Conservation (phyloP, 2,888 invertebrate genomes). For the Tuberolachnus salignus region DNA sequence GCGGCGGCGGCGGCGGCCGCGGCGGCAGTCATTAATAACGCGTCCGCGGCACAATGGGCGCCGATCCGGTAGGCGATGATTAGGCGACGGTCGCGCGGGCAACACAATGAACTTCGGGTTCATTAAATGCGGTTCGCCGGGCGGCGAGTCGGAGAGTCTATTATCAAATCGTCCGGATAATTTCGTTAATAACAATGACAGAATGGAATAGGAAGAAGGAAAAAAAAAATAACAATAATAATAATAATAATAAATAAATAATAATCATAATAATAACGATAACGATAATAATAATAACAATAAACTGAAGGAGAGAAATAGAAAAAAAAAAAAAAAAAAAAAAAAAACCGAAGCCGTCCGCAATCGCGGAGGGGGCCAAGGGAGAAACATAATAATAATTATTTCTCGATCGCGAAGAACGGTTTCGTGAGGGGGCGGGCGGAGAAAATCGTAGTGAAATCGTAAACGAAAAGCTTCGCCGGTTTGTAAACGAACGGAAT, state of each 20-base stretch:
- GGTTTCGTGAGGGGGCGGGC: neutral
- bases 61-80: constrained; percentile 55
- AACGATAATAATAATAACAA: neutral
- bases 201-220: constrained; percentile 7
- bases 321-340: neutral
- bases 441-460: constrained; percentile 22
- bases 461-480: constrained; percentile 42
- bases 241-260: constrained; percentile 20
- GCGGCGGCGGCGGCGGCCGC: no score
- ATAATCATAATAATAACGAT: constrained; percentile 28
- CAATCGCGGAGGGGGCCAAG: neutral
- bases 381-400: constrained; percentile 46
- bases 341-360: constrained; percentile 26
- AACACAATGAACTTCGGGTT: constrained; percentile 52
- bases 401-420: neutral
- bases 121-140: constrained; percentile 54
- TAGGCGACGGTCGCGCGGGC: constrained; percentile 53
- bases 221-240: constrained; percentile 35
- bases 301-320: no score
- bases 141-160: constrained; percentile 50
- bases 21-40: constrained; percentile 51
- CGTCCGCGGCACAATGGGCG: constrained; percentile 52
- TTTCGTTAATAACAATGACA: constrained; percentile 57
- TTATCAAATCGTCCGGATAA: constrained; percentile 57
- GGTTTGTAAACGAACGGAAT: constrained; percentile 4